A percentile compares a stretch with the other conserved stretches of the same genome.
Evolutionary conservation across 1,140 invertebrate genomes (phyloP).

Genomic region (Leptopilina clavipes): DNA sequence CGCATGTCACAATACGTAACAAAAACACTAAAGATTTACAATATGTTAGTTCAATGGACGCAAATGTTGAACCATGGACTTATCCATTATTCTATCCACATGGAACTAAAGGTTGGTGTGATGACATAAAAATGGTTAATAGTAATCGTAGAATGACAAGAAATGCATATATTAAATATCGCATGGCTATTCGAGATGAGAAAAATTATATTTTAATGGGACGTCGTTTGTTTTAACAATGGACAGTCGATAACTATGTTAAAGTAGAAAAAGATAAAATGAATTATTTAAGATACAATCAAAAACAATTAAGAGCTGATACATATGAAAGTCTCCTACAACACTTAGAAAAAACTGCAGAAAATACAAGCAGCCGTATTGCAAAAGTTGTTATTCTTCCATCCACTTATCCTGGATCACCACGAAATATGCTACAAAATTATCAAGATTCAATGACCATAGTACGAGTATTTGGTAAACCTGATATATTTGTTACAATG

Average conservation of each 20-base stretch:
- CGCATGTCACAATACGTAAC: too few relatives aligned
- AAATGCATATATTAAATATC: too few relatives aligned
- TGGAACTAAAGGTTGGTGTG: too few relatives aligned
- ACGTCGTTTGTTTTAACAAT: slow-evolving; percentile 8
- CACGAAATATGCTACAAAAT: slow-evolving; percentile 66
- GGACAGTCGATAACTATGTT: neutral
- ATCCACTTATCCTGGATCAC: slow-evolving; percentile 64
- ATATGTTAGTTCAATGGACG: too few relatives aligned
- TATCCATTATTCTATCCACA: too few relatives aligned
- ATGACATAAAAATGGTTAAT: too few relatives aligned
- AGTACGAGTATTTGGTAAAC: slow-evolving; percentile 64
- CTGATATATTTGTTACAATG: slow-evolving; percentile 37
- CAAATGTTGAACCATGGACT: too few relatives aligned
- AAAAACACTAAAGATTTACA: too few relatives aligned
- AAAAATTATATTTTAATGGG: neutral
- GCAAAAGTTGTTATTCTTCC: slow-evolving; percentile 58
- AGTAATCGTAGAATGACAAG: too few relatives aligned
- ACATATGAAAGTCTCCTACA: slow-evolving; percentile 26
- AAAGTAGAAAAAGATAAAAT: too few relatives aligned
- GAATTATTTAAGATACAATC: neutral
- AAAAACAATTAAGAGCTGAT: slow-evolving; percentile 3
- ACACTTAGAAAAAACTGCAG: slow-evolving; percentile 2
- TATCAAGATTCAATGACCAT: slow-evolving; percentile 72
- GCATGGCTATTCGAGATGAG: too few relatives aligned
- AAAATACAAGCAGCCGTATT: slow-evolving; percentile 17